These are phyloP conservation scores for Stigmatopora nigra DNA, from an alignment of 2,113 vertebrate species.

Conservation along the genomic window DNA sequence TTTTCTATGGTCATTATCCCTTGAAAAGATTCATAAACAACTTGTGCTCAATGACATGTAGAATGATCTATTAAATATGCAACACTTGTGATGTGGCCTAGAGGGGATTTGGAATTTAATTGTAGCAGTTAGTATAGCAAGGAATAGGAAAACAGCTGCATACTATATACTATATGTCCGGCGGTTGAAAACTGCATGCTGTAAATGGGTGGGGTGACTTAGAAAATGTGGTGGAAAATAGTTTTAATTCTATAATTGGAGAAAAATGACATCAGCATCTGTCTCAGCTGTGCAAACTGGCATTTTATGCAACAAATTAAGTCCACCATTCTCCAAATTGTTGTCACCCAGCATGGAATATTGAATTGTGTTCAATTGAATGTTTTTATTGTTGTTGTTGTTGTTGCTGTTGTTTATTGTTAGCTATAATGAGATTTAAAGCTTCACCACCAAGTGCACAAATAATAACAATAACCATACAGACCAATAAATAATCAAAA, in stretches of 20 bases:
- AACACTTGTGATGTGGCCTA: conserved; percentile 5
- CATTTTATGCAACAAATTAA: background rate
- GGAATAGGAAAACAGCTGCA: background rate
- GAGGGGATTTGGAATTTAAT: conserved; percentile 6
- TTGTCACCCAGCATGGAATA: background rate
- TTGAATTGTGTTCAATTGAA: too few species aligned
- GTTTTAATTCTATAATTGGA: background rate
- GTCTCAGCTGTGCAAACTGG: background rate
- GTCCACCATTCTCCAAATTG: background rate
- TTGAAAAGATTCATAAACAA: conserved; percentile 20
- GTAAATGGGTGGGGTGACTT: background rate
- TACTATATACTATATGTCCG: background rate
- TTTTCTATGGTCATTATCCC: conserved; percentile 28
- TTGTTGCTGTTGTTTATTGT: too few species aligned
- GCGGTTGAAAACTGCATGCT: conserved; percentile 21
- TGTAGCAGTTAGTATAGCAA: conserved; percentile 1
- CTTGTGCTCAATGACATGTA: conserved; percentile 26
- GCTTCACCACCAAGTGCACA: too few species aligned
- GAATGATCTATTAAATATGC: conserved; percentile 20
- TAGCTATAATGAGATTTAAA: too few species aligned
- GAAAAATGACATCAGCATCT: background rate
- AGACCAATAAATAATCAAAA: too few species aligned
- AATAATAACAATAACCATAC: too few species aligned
- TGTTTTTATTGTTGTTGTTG: too few species aligned
- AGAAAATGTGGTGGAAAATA: background rate